Evolutionary conservation across 1,140 invertebrate genomes (phyloP).

Genomic region (Trichoplusia ni): DNA sequence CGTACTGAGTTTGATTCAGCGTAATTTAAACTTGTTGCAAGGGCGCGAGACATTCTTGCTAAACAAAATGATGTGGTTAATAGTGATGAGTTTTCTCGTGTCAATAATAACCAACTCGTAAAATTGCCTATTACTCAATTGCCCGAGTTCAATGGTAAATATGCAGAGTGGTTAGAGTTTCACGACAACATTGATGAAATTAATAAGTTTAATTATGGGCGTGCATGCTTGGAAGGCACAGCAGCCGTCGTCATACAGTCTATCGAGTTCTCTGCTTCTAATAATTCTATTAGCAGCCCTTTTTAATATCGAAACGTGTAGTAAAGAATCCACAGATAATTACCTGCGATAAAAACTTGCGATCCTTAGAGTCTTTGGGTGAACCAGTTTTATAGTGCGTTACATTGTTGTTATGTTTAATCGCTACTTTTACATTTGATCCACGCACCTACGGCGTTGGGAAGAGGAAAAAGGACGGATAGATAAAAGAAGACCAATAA

Average conservation of each 20-base stretch:
- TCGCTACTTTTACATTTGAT: slow-evolving; percentile 10
- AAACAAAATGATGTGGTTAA: no score
- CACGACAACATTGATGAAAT: no score
- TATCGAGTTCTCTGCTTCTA: slow-evolving; percentile 7
- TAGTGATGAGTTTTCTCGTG: no score
- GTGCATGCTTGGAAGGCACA: no score
- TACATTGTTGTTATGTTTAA: slow-evolving; percentile 5
- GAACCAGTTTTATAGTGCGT: slow-evolving; percentile 2
- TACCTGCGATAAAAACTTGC: slow-evolving; percentile 3
- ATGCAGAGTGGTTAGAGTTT: no score
- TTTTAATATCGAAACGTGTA: background rate
- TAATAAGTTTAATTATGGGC: no score
- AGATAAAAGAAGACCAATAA: background rate
- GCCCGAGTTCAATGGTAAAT: no score
- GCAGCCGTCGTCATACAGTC: no score
- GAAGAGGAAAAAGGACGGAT: slow-evolving; percentile 8
- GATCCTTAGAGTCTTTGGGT: slow-evolving; percentile 1
- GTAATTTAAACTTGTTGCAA: background rate
- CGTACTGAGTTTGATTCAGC: slow-evolving; percentile 2
- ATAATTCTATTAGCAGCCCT: slow-evolving; percentile 4
- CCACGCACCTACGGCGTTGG: slow-evolving; percentile 8
- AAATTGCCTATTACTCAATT: no score
- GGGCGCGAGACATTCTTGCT: no score
- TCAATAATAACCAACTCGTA: no score
- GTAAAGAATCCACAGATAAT: background rate